Percentiles rank a stretch among this genome's conserved stretches.
Conservation (phyloP, 2,797 vertebrate genomes). For the Pachyuromys duprasi region DNA sequence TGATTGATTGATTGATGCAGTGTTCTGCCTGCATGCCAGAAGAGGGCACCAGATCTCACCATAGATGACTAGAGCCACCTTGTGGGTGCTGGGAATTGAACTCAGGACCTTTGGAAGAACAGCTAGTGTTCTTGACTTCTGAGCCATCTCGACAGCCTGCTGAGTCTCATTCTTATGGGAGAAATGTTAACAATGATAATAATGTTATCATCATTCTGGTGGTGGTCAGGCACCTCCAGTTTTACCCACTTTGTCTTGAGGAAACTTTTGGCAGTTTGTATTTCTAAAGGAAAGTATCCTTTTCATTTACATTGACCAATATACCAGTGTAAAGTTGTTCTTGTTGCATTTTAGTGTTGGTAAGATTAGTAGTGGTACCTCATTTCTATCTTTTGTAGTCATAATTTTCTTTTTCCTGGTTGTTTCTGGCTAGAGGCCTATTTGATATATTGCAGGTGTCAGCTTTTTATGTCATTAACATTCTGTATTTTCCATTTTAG, state of each 20-base stretch:
- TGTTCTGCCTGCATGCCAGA: too few species aligned
- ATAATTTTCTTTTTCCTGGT: background rate
- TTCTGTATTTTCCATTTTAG: background rate
- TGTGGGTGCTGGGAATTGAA: too few species aligned
- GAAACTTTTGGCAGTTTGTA: background rate
- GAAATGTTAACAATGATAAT: background rate
- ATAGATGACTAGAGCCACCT: too few species aligned
- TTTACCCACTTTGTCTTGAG: background rate
- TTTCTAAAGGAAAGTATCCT: background rate
- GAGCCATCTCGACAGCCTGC: too few species aligned
- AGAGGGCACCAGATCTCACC: too few species aligned
- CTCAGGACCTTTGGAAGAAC: too few species aligned
- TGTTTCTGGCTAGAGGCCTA: background rate
- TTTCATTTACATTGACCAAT: background rate
- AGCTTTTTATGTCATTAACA: background rate
- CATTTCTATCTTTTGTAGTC: background rate
- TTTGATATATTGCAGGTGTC: constrained; percentile 1
- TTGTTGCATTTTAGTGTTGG: background rate
- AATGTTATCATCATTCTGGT: background rate
- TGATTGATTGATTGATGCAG: too few species aligned
- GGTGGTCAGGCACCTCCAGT: background rate
- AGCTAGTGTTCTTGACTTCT: too few species aligned
- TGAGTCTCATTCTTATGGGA: background rate
- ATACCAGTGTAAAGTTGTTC: background rate
- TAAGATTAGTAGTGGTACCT: background rate